Conservation (phyloP, 2,797 vertebrate species). For the Onychomys torridus region DNA sequence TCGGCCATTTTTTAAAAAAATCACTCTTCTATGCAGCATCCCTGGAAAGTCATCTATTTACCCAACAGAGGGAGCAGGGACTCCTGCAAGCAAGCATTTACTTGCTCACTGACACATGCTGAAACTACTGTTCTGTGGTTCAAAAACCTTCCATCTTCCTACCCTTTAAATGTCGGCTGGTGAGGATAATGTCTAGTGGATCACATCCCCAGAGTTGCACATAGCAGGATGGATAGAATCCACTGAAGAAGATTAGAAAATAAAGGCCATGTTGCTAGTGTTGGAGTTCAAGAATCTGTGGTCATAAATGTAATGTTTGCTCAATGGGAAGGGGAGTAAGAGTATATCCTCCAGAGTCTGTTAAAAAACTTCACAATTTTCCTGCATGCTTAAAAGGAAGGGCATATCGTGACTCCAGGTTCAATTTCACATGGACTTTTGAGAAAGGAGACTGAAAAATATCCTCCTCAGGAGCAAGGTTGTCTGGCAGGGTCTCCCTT, state of each 20-base stretch:
- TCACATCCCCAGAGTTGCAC: background rate
- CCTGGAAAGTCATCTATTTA: conserved; percentile 69
- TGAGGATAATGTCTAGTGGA: conserved; percentile 29
- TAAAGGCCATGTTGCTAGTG: background rate
- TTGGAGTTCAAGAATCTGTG: conserved; percentile 20
- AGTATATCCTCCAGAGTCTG: conserved; percentile 4
- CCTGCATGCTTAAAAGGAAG: conserved; percentile 33
- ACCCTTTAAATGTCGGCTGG: conserved; percentile 62
- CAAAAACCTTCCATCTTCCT: conserved; percentile 61
- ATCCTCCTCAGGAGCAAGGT: background rate
- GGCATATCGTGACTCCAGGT: conserved; percentile 44
- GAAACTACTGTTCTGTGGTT: conserved; percentile 32
- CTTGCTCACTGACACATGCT: conserved; percentile 9
- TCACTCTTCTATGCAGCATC: conserved; percentile 19
- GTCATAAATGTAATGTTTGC: conserved; percentile 58
- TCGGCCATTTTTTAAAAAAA: conserved; percentile 29
- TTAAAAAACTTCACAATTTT: conserved; percentile 66
- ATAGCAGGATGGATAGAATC: background rate
- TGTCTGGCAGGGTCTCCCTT: background rate
- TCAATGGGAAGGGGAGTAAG: conserved; percentile 62
- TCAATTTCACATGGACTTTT: conserved; percentile 38
- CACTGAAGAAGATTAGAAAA: conserved; percentile 26
- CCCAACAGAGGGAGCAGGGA: no score
- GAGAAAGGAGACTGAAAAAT: conserved; percentile 45
- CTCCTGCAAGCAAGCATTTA: conserved; percentile 33